Evolutionary conservation across 2,113 vertebrate species (phyloP).

Genomic region (Cryptomyrus ogoouensis): DNA sequence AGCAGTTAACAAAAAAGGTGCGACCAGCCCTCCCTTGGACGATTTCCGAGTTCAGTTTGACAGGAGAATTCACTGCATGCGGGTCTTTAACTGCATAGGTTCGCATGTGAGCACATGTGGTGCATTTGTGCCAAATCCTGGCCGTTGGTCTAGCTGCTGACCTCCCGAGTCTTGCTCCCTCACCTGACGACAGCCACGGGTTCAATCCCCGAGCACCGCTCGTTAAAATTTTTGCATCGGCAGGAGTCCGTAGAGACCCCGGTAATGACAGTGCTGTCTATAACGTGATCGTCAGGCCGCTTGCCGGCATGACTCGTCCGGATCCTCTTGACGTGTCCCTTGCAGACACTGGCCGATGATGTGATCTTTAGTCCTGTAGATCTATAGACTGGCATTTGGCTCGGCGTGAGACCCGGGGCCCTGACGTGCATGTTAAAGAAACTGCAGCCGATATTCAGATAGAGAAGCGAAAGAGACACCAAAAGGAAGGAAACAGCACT

Average conservation of each 20-base stretch:
- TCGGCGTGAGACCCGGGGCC: slow-evolving; percentile 65
- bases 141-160: slow-evolving; percentile 34
- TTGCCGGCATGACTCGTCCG: slow-evolving; percentile 94
- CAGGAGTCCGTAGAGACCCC: slow-evolving; percentile 61
- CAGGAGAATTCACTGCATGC: background rate
- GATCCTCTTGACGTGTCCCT: slow-evolving; percentile 88
- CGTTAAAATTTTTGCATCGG: slow-evolving; percentile 88
- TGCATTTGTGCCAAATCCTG: background rate
- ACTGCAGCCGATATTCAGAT: slow-evolving; percentile 64
- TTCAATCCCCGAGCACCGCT: slow-evolving; percentile 66
- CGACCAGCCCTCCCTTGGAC: background rate
- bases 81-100: background rate
- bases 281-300: slow-evolving; percentile 79
- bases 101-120: slow-evolving; percentile 7
- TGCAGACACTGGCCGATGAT: slow-evolving; percentile 87
- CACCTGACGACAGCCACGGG: slow-evolving; percentile 64
- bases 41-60: background rate
- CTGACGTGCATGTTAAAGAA: slow-evolving; percentile 85
- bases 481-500: slow-evolving; percentile 68
- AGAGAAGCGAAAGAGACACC: slow-evolving; percentile 68
- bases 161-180: slow-evolving; percentile 30
- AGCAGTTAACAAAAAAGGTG: background rate
- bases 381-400: slow-evolving; percentile 99
- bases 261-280: slow-evolving; percentile 98
- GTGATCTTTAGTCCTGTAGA: slow-evolving; percentile 99